These are phyloP conservation scores for Eonycteris spelaea DNA, from an alignment of 2,113 vertebrate species.

Conservation along the genomic window DNA sequence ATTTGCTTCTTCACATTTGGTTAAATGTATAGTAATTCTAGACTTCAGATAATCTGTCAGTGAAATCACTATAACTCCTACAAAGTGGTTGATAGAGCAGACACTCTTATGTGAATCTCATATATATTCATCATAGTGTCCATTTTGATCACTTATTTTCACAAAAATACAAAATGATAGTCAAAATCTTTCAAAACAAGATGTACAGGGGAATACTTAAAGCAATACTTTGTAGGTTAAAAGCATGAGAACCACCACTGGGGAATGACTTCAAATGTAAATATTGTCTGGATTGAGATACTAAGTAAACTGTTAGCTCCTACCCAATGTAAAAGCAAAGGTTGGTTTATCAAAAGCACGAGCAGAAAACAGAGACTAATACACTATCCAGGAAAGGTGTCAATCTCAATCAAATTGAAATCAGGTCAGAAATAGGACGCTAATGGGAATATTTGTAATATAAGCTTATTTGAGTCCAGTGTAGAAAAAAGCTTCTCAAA, in stretches of 20 bases:
- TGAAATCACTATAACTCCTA: not conserved
- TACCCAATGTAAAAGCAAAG: not conserved
- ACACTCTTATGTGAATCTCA: not conserved
- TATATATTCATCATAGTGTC: not conserved
- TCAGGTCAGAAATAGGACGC: not conserved
- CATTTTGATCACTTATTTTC: not conserved
- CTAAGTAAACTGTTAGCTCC: not conserved
- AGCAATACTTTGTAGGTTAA: not conserved
- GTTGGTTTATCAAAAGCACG: not conserved
- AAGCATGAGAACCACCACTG: not conserved
- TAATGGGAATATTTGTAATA: not conserved
- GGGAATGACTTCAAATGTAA: not conserved
- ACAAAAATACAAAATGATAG: not conserved
- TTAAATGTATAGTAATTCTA: not conserved
- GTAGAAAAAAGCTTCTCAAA: conserved; percentile 1
- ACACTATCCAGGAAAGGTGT: not conserved
- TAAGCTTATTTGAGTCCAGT: not conserved
- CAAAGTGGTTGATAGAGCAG: not conserved
- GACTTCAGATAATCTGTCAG: not conserved
- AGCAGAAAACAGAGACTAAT: not conserved
- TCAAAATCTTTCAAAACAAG: not conserved
- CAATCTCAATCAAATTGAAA: not conserved
- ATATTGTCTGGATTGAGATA: not conserved
- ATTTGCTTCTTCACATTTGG: conserved; percentile 21
- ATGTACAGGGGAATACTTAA: not conserved